phyloP scores from a whole-genome alignment of 1,140 invertebrate species.

The Sesamia nonagrioides region DNA sequence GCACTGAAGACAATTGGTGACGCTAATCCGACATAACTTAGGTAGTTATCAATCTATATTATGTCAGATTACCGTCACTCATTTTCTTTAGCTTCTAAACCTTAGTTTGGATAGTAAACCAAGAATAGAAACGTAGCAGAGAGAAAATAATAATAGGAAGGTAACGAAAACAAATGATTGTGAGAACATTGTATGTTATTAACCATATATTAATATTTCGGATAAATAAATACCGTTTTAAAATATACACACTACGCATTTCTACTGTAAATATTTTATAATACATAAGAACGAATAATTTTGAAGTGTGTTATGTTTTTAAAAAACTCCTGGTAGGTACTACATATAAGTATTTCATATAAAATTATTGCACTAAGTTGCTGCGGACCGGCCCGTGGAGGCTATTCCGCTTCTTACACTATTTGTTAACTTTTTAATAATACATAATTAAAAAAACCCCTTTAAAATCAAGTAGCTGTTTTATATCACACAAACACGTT shows the following conservation, averaged over 20 bases:
- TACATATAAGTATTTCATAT: slow-evolving; percentile 30
- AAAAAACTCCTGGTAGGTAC: slow-evolving; percentile 32
- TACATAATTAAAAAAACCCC: slow-evolving; percentile 47
- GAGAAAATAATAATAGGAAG: background rate
- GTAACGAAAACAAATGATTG: slow-evolving; percentile 50
- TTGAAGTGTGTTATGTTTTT: slow-evolving; percentile 54
- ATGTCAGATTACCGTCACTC: too few species aligned
- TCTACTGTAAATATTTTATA: slow-evolving; percentile 73
- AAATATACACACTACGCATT: slow-evolving; percentile 69
- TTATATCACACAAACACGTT: slow-evolving; percentile 55
- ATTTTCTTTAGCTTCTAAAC: too few species aligned
- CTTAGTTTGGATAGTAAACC: too few species aligned
- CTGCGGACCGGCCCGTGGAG: background rate
- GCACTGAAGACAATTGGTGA: too few species aligned
- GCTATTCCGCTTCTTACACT: slow-evolving; percentile 19
- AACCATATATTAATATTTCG: slow-evolving; percentile 78
- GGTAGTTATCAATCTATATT: too few species aligned
- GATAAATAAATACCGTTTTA: slow-evolving; percentile 79
- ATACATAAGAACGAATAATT: slow-evolving; percentile 70
- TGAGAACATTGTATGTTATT: slow-evolving; percentile 68
- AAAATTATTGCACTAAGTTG: slow-evolving; percentile 61
- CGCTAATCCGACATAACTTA: too few species aligned
- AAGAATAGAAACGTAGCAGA: background rate
- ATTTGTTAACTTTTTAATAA: slow-evolving; percentile 47
- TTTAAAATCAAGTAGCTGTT: slow-evolving; percentile 51